Evolutionary conservation across 2,888 invertebrate species (phyloP).

Genomic region (Melipona beecheii): DNA sequence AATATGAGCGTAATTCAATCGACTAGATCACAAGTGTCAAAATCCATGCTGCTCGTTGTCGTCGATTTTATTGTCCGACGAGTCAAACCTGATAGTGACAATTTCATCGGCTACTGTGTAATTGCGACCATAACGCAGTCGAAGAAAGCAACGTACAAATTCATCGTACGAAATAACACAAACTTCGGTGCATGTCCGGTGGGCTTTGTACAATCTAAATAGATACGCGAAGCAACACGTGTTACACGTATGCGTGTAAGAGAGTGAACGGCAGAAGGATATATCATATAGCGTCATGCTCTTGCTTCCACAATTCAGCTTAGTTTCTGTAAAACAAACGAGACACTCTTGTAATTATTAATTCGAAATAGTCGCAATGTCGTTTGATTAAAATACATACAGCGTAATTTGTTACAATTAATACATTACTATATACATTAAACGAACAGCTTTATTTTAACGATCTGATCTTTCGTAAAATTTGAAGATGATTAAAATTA

Average conservation of each 20-base stretch:
- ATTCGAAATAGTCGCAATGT: no score
- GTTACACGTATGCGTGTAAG: neutral
- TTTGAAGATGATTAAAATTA: no score
- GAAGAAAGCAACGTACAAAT: neutral
- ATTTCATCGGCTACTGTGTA: neutral
- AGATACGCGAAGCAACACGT: neutral
- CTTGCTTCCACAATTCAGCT: neutral
- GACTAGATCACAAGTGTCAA: neutral
- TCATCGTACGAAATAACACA: neutral
- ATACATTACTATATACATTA: no score
- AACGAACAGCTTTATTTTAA: no score
- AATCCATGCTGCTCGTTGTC: neutral
- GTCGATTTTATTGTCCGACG: neutral
- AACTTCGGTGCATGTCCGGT: neutral
- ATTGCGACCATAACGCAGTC: neutral
- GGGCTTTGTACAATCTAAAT: neutral
- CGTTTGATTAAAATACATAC: no score
- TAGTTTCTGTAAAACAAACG: neutral
- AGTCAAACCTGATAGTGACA: neutral
- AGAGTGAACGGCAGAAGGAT: neutral
- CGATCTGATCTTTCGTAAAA: no score
- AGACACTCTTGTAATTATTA: neutral
- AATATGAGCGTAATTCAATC: neutral
- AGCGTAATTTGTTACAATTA: no score
- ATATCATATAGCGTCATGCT: no score